Conservation (phyloP, 2,113 vertebrate genomes). For the Morphnarchus princeps region DNA sequence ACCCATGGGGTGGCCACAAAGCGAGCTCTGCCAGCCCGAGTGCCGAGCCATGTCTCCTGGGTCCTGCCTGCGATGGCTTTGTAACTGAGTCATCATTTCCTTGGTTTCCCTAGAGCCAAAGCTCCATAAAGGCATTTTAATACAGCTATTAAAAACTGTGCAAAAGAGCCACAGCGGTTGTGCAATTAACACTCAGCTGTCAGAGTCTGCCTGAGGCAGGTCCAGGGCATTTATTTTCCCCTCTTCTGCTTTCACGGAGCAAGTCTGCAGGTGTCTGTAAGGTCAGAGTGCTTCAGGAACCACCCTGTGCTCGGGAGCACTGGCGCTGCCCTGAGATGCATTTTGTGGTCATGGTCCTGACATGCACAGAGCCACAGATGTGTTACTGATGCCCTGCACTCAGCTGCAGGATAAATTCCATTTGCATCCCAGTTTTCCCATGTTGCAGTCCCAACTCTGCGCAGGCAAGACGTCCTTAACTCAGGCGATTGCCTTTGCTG, state of each 20-base stretch:
- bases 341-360: background rate
- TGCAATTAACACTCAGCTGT: background rate
- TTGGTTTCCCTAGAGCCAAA: background rate
- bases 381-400: background rate
- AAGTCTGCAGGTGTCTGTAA: rapidly evolving
- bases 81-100: background rate
- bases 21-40: background rate
- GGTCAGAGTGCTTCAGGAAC: background rate
- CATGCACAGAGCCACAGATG: background rate
- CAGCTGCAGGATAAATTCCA: background rate
- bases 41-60: rapidly evolving
- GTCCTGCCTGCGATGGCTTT: background rate
- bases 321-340: background rate
- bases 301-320: background rate
- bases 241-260: background rate
- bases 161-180: background rate
- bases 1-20: background rate
- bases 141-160: rapidly evolving
- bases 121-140: background rate
- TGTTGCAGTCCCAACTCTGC: rapidly evolving
- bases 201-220: background rate
- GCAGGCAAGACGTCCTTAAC: rapidly evolving
- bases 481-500: background rate
- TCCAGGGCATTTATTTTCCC: background rate
- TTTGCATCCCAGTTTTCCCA: background rate